phyloP scores from a whole-genome alignment of 2,888 invertebrate genomes.

The Archips crataeganus region DNA sequence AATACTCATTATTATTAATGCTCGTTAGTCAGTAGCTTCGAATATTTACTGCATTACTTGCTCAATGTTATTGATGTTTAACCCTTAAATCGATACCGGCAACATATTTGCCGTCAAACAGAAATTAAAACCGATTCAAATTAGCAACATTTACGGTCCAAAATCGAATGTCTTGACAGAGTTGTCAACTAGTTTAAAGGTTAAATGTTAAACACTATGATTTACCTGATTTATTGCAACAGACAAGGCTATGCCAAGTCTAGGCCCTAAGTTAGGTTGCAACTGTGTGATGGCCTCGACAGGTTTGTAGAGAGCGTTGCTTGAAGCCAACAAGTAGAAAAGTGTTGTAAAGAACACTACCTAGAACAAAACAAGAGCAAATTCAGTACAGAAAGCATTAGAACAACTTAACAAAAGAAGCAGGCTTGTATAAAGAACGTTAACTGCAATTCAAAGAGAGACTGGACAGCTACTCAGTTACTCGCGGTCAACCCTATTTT shows the following conservation, averaged over 20 bases:
- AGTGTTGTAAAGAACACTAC: constrained; percentile 98
- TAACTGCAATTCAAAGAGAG: too few species aligned
- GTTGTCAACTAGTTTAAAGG: too few species aligned
- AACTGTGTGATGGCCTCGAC: constrained; percentile 94
- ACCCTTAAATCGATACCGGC: not conserved
- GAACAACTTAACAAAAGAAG: too few species aligned
- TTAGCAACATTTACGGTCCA: too few species aligned
- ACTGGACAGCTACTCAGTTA: too few species aligned
- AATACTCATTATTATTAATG: not conserved
- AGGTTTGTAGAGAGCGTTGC: constrained; percentile 93
- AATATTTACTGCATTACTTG: not conserved
- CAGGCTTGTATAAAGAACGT: too few species aligned
- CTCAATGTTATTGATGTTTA: not conserved
- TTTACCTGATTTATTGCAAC: constrained; percentile 93
- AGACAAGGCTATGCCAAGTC: constrained; percentile 93
- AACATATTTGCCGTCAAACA: too few species aligned
- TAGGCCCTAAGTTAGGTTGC: constrained; percentile 91
- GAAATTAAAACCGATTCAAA: too few species aligned
- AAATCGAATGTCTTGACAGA: too few species aligned
- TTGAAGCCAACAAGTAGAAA: constrained; percentile 96
- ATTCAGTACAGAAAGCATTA: not conserved
- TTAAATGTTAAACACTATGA: not conserved
- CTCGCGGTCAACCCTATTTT: too few species aligned
- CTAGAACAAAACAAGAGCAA: constrained; percentile 80
- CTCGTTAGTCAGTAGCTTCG: not conserved